Conservation (phyloP, 2,888 invertebrate genomes). For the Caenorhabditis imperialis region DNA sequence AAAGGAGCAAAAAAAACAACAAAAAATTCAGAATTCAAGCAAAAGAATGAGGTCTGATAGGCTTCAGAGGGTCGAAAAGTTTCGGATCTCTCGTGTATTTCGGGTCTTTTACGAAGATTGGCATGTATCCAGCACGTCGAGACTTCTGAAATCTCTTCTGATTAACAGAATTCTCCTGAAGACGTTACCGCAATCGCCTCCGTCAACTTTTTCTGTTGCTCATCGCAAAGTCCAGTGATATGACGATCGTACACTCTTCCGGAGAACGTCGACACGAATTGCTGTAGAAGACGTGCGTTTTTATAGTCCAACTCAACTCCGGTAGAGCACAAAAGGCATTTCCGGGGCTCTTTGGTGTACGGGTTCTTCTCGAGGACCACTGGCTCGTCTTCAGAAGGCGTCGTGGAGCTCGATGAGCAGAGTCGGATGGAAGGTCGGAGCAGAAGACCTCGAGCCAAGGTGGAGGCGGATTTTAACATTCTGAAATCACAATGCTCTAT, state of each 20-base stretch:
- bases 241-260: slow-evolving; percentile 92
- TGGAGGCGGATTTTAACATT: slow-evolving; percentile 32
- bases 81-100: slow-evolving; percentile 89
- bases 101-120: slow-evolving; percentile 86
- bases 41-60: slow-evolving; percentile 79
- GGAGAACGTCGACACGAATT: slow-evolving; percentile 93
- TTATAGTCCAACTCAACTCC: slow-evolving; percentile 78
- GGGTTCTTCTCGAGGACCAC: slow-evolving; percentile 67
- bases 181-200: slow-evolving; percentile 44
- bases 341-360: slow-evolving; percentile 65
- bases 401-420: slow-evolving; percentile 14
- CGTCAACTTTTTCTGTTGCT: slow-evolving; percentile 69
- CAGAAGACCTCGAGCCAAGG: slow-evolving; percentile 3
- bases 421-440: slow-evolving; percentile 1
- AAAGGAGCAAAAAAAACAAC: too few relatives aligned
- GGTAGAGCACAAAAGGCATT: slow-evolving; percentile 72
- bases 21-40: slow-evolving; percentile 55
- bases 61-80: slow-evolving; percentile 90
- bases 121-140: slow-evolving; percentile 84
- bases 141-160: slow-evolving; percentile 56
- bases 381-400: slow-evolving; percentile 61
- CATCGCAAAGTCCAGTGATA: slow-evolving; percentile 90
- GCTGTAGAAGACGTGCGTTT: slow-evolving; percentile 86
- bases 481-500: too few relatives aligned
- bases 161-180: neutral